Conservation (phyloP, 2,797 vertebrate species). For the Xerus rutilus region DNA sequence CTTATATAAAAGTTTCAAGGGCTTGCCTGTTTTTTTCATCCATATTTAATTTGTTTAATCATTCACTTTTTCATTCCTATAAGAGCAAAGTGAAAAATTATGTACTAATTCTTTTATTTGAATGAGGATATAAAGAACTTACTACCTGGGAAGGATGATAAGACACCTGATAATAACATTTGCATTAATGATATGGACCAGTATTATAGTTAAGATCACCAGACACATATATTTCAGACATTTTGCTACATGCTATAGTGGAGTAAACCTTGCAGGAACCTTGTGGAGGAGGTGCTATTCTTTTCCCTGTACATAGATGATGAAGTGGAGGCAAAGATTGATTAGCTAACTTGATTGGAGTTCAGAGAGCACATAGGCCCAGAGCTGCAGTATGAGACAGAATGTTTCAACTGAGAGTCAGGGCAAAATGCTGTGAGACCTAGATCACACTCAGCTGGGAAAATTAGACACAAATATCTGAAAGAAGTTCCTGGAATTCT, state of each 20-base stretch:
- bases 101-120: not conserved
- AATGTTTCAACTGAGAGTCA: not conserved
- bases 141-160: not conserved
- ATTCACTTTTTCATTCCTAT: not conserved
- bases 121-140: not conserved
- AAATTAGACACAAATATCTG: not conserved
- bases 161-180: not conserved
- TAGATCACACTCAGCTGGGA: not conserved
- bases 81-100: conserved; percentile 4
- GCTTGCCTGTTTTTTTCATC: not conserved
- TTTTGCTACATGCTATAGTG: not conserved
- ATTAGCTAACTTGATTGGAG: not conserved
- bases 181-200: not conserved
- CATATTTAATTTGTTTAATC: not conserved
- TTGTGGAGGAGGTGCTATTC: not conserved
- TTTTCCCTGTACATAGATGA: not conserved
- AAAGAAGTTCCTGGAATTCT: not conserved
- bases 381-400: not conserved
- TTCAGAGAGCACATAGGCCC: not conserved
- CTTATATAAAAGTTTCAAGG: not conserved
- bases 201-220: not conserved
- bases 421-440: rapidly evolving
- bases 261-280: not conserved
- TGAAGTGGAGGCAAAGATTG: not conserved
- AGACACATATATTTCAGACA: not conserved